Percentiles rank a stretch among this genome's conserved stretches.
Evolutionary conservation across 2,113 vertebrate species (phyloP).

Genomic region (Cnemophilus loriae): DNA sequence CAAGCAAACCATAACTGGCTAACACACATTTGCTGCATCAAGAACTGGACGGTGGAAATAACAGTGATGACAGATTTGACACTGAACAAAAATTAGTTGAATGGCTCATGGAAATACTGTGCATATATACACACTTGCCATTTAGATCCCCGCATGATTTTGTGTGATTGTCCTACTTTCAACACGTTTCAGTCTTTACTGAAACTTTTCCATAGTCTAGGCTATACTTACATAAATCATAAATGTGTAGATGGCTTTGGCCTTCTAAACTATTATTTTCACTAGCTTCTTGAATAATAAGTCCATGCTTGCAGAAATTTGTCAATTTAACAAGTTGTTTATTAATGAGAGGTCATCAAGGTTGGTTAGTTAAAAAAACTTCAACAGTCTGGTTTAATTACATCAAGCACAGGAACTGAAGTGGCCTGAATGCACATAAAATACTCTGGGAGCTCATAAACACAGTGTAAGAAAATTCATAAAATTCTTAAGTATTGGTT

Average conservation of each 20-base stretch:
- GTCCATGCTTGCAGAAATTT: neutral
- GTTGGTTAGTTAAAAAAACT: neutral
- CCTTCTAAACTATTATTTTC: neutral
- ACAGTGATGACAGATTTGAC: neutral
- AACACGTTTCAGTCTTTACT: neutral
- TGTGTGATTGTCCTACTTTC: neutral
- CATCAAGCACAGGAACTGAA: neutral
- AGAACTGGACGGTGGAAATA: neutral
- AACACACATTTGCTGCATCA: neutral
- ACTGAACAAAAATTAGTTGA: neutral
- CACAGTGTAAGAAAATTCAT: neutral
- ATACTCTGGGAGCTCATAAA: neutral
- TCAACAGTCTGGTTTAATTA: neutral
- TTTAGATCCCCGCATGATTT: neutral
- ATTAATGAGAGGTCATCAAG: constrained; percentile 12
- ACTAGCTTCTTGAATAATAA: neutral
- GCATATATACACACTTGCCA: neutral
- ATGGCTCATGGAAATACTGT: neutral
- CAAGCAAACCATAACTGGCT: neutral
- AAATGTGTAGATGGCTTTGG: neutral
- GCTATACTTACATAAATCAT: neutral
- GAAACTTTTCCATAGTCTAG: neutral
- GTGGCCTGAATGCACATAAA: neutral
- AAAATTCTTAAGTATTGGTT: neutral
- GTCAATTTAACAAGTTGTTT: neutral